Evolutionary conservation across 37 sponge, comb jelly and placozoan genomes (phyloP).

Genomic region (Beroe forskalii): DNA sequence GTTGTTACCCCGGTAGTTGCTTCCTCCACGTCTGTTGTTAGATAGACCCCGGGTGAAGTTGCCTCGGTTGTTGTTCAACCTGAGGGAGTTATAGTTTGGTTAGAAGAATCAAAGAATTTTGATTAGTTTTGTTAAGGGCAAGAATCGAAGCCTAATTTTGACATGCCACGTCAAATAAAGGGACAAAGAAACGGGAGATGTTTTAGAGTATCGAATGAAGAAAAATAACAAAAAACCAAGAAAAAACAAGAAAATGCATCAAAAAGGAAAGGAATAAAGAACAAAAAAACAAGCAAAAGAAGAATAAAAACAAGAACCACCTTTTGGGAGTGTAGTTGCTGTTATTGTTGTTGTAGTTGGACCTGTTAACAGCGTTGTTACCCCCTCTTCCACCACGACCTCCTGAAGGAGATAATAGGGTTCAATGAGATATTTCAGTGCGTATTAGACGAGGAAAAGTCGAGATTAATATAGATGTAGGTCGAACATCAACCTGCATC

Average conservation of each 20-base stretch:
- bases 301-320: too few relatives aligned
- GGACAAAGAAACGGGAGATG: background rate
- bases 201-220: background rate
- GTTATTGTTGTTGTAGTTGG: background rate
- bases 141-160: background rate
- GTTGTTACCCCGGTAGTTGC: background rate
- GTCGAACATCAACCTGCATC: too few relatives aligned
- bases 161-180: background rate
- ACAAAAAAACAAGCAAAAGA: too few relatives aligned
- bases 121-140: background rate
- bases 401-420: background rate
- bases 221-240: background rate
- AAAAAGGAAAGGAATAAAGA: too few relatives aligned
- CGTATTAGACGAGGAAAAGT: background rate
- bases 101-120: background rate
- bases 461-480: too few relatives aligned
- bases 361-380: background rate
- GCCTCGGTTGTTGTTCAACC: conserved; percentile 53
- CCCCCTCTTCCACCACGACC: conserved; percentile 21
- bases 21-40: conserved; percentile 8
- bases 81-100: background rate
- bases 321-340: conserved; percentile 30
- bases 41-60: background rate
- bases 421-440: background rate
- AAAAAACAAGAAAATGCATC: too few relatives aligned